Conservation (phyloP, 1,140 invertebrate species). For the Pomacea maculata region DNA sequence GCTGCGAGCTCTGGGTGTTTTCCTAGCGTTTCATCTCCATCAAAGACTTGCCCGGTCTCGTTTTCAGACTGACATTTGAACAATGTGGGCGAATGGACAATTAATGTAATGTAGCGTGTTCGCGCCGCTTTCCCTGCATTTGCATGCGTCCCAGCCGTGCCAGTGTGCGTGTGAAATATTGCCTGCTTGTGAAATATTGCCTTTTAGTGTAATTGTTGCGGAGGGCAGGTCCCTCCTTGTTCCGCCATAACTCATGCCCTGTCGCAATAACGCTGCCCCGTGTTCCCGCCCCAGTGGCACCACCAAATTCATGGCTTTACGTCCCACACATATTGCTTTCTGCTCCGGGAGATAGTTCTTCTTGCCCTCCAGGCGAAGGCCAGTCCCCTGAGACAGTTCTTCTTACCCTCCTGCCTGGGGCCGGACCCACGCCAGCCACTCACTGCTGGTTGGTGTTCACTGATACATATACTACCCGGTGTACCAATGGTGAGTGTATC, state of each 20-base stretch:
- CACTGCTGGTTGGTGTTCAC: neutral
- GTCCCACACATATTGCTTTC: neutral
- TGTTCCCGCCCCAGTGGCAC: constrained; percentile 2
- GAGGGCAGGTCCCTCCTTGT: constrained; percentile 7
- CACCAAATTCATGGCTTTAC: neutral
- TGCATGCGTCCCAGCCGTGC: constrained; percentile 7
- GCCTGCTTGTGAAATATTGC: constrained; percentile 11
- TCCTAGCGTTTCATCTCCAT: constrained; percentile 11
- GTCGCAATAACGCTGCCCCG: neutral
- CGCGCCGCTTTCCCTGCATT: constrained; percentile 7
- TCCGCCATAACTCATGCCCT: constrained; percentile 14
- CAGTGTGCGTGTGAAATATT: neutral
- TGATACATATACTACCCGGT: too few species aligned
- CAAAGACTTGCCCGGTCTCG: constrained; percentile 1
- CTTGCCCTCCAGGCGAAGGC: too few species aligned
- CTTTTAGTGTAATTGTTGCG: constrained; percentile 22
- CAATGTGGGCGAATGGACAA: constrained; percentile 16
- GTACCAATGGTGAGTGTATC: too few species aligned
- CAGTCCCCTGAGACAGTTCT: neutral
- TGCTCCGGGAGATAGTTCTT: too few species aligned
- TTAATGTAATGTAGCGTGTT: constrained; percentile 21
- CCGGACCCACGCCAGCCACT: too few species aligned
- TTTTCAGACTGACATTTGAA: constrained; percentile 12
- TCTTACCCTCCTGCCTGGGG: neutral
- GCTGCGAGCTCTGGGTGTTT: neutral